Percentiles rank a stretch among this genome's conserved stretches.
Conservation (phyloP, 1,140 invertebrate species). For the Bicyclus anynana region DNA sequence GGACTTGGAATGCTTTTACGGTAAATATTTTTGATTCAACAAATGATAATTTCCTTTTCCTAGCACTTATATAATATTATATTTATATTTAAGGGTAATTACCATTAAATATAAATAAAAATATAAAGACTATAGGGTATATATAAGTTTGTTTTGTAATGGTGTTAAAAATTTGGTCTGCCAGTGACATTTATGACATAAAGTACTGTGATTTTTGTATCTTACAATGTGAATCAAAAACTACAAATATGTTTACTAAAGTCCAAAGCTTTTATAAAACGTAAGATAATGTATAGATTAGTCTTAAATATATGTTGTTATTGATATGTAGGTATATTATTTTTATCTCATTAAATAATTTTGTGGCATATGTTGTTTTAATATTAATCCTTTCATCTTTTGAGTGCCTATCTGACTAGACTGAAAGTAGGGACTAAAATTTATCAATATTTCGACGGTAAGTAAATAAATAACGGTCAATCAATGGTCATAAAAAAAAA, state of each 20-base stretch:
- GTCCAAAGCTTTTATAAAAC: conserved; percentile 30
- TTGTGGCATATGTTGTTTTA: conserved; percentile 23
- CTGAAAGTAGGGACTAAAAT: too few species aligned
- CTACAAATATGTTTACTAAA: conserved; percentile 25
- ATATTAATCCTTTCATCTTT: not conserved
- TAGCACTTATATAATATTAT: too few species aligned
- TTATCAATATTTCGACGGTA: too few species aligned
- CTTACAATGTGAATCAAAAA: conserved; percentile 19
- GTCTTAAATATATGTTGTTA: conserved; percentile 33
- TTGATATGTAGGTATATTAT: conserved; percentile 34
- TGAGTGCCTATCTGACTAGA: too few species aligned
- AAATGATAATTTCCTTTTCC: too few species aligned
- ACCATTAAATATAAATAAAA: too few species aligned
- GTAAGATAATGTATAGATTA: conserved; percentile 29
- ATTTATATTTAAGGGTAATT: too few species aligned
- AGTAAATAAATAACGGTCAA: too few species aligned
- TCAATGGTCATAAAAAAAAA: too few species aligned
- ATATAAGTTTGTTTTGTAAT: not conserved
- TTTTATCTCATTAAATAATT: conserved; percentile 41
- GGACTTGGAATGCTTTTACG: too few species aligned
- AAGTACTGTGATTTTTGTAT: conserved; percentile 33
- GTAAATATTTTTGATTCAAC: too few species aligned
- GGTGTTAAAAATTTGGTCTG: conserved; percentile 2
- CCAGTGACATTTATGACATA: conserved; percentile 9
- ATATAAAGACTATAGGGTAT: too few species aligned